phyloP scores from a whole-genome alignment of 2,888 invertebrate genomes.

The Chrysodeixis includens region DNA sequence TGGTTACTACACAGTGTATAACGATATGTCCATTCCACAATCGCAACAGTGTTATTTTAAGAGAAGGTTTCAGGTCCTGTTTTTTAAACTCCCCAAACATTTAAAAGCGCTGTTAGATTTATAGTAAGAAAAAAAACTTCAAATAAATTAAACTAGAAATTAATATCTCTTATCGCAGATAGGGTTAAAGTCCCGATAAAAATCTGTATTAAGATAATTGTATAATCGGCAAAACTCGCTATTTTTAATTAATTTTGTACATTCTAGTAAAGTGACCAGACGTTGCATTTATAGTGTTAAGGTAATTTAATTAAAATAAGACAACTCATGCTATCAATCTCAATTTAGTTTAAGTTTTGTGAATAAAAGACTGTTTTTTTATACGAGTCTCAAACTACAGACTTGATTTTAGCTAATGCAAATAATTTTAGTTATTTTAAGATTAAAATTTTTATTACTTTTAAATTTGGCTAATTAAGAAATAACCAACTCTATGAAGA shows the following conservation, averaged over 20 bases:
- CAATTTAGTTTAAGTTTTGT: conserved; percentile 39
- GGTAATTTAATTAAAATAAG: conserved; percentile 27
- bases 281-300: conserved; percentile 82
- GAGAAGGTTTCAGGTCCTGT: no score
- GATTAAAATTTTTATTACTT: no score
- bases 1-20: no score
- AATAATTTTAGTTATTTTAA: neutral
- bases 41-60: no score
- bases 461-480: neutral
- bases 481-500: neutral
- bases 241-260: conserved; percentile 67
- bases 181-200: conserved; percentile 30
- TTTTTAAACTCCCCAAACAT: no score
- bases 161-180: conserved; percentile 18
- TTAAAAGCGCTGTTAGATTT: neutral
- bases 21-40: no score
- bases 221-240: conserved; percentile 30
- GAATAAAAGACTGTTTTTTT: conserved; percentile 54
- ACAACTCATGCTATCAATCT: conserved; percentile 44
- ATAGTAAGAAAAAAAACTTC: conserved; percentile 16
- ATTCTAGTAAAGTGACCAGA: conserved; percentile 81
- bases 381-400: conserved; percentile 19
- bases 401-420: conserved; percentile 14
- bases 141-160: conserved; percentile 13
- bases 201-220: conserved; percentile 17